phyloP scores from a whole-genome alignment of 2,797 vertebrate genomes.

The Typhlichthys subterraneus region DNA sequence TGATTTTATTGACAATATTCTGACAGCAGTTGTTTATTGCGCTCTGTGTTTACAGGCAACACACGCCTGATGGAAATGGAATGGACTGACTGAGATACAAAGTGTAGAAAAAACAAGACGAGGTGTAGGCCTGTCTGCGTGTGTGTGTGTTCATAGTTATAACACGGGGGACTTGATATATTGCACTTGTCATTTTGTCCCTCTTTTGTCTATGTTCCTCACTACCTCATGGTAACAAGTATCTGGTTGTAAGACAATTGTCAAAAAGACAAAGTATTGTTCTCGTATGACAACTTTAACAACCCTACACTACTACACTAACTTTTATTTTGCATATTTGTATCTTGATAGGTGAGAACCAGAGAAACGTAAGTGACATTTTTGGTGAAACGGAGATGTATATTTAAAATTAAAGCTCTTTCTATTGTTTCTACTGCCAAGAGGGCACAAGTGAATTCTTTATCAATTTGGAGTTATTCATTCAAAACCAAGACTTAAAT shows the following conservation, averaged over 20 bases:
- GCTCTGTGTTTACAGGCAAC: slow-evolving; percentile 52
- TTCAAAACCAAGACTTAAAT: too few relatives aligned
- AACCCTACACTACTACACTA: too few relatives aligned
- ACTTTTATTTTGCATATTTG: slow-evolving; percentile 19
- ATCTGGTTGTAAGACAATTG: slow-evolving; percentile 17
- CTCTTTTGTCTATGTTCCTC: slow-evolving; percentile 22
- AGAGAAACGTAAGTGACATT: too few relatives aligned
- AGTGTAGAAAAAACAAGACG: slow-evolving; percentile 30
- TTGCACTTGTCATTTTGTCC: slow-evolving; percentile 59
- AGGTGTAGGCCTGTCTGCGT: slow-evolving; percentile 3
- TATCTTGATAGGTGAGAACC: neutral
- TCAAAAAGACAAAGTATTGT: neutral
- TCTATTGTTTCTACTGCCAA: too few relatives aligned
- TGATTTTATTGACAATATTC: neutral
- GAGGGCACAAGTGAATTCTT: too few relatives aligned
- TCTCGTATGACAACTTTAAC: neutral
- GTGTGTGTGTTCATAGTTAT: slow-evolving; percentile 5
- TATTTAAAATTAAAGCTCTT: too few relatives aligned
- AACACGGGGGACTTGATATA: slow-evolving; percentile 40
- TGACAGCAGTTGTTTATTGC: neutral
- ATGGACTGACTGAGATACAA: slow-evolving; percentile 16
- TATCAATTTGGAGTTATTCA: too few relatives aligned
- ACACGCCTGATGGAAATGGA: slow-evolving; percentile 47
- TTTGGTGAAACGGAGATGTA: too few relatives aligned
- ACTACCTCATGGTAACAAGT: slow-evolving; percentile 60